phyloP scores from a whole-genome alignment of 2,888 invertebrate genomes.

The Schrankia costaestrigalis region DNA sequence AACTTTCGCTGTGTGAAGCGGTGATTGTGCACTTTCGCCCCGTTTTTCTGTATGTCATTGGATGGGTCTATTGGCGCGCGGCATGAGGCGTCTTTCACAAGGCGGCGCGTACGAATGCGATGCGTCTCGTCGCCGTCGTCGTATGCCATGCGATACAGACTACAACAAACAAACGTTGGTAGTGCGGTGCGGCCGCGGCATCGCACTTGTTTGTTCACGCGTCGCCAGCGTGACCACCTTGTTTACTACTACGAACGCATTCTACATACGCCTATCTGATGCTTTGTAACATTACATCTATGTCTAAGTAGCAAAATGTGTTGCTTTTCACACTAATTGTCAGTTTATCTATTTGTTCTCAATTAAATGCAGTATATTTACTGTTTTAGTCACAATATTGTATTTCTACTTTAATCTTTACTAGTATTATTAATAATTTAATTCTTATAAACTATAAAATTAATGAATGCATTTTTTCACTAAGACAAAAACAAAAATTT shows the following conservation, averaged over 20 bases:
- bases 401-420: too few relatives aligned
- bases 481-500: too few relatives aligned
- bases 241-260: conserved; percentile 65
- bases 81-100: conserved; percentile 21
- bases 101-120: conserved; percentile 13
- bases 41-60: conserved; percentile 37
- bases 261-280: conserved; percentile 41
- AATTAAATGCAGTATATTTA: too few relatives aligned
- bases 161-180: conserved; percentile 16
- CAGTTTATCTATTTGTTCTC: too few relatives aligned
- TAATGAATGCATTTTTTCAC: too few relatives aligned
- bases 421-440: too few relatives aligned
- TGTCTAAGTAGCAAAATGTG: too few relatives aligned
- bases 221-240: conserved; percentile 67
- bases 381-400: too few relatives aligned
- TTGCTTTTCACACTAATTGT: too few relatives aligned
- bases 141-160: conserved; percentile 37
- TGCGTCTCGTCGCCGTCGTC: conserved; percentile 14
- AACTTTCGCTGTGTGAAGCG: conserved; percentile 57
- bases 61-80: conserved; percentile 14
- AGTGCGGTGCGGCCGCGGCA: conserved; percentile 42
- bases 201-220: conserved; percentile 77
- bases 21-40: conserved; percentile 63
- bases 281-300: neutral
- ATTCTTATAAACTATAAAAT: too few relatives aligned